Evolutionary conservation across 2,888 invertebrate species (phyloP).

Genomic region (Drosophila prolongata): DNA sequence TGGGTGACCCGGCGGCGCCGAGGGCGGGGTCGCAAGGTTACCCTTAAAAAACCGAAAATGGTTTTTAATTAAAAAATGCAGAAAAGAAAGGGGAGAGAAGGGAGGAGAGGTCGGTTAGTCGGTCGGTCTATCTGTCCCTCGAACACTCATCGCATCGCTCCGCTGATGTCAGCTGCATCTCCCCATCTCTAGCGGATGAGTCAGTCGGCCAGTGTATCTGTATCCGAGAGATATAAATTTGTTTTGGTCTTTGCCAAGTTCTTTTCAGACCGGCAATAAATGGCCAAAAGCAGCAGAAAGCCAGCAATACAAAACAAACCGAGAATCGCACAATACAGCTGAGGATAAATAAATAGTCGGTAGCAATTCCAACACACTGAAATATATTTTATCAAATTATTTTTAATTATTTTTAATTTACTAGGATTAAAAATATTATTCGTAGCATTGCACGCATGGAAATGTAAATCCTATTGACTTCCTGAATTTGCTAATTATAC

Average conservation of each 20-base stretch:
- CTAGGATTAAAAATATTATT: too few species aligned
- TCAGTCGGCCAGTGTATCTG: conserved; percentile 16
- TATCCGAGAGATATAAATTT: conserved; percentile 21
- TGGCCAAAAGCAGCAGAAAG: conserved; percentile 45
- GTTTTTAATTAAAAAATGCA: conserved; percentile 28
- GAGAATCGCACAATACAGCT: conserved; percentile 3
- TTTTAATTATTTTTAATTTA: too few species aligned
- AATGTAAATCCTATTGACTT: too few species aligned
- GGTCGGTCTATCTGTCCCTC: conserved; percentile 4
- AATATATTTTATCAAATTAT: too few species aligned
- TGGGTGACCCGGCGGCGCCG: conserved; percentile 21
- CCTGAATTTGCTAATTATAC: too few species aligned
- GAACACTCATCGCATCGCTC: conserved; percentile 19
- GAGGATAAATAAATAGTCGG: neutral
- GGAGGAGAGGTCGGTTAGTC: conserved; percentile 4
- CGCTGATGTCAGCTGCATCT: conserved; percentile 34
- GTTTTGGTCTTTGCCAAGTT: conserved; percentile 47
- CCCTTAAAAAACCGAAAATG: conserved; percentile 11
- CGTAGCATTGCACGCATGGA: too few species aligned
- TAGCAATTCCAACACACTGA: too few species aligned
- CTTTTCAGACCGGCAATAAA: conserved; percentile 46
- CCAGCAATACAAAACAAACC: conserved; percentile 24
- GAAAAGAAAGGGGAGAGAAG: neutral
- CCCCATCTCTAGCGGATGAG: conserved; percentile 26
- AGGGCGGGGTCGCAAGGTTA: conserved; percentile 29